A percentile compares a stretch with the other conserved stretches of the same genome.
Conservation (phyloP, 2,888 invertebrate genomes). For the Drosophila recens region DNA sequence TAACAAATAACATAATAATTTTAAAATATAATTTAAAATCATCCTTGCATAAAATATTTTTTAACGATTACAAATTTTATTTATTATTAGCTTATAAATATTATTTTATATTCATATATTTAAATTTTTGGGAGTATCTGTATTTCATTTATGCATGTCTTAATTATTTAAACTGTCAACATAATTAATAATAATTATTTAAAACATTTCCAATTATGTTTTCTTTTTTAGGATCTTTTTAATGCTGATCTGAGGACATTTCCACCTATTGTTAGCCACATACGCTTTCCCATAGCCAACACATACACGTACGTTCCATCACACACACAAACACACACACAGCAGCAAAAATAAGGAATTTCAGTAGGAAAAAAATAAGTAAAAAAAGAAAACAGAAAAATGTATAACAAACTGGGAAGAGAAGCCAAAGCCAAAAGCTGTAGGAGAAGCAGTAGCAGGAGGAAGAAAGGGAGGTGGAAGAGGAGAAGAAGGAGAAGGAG, state of each 20-base stretch:
- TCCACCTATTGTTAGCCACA: constrained; percentile 43
- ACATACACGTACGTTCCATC: constrained; percentile 3
- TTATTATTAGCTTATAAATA: no score
- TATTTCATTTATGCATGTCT: neutral
- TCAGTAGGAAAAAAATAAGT: constrained; percentile 44
- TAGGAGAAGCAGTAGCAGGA: neutral
- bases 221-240: neutral
- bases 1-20: no score
- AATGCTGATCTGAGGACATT: constrained; percentile 34
- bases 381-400: constrained; percentile 34
- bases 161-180: neutral
- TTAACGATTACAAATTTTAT: no score
- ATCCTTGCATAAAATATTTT: no score
- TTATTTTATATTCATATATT: neutral
- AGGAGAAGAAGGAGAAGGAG: neutral
- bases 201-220: constrained; percentile 5
- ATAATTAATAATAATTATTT: constrained; percentile 9
- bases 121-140: neutral
- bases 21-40: no score
- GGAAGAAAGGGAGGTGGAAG: neutral
- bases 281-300: constrained; percentile 19
- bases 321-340: neutral
- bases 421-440: constrained; percentile 65
- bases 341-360: constrained; percentile 44
- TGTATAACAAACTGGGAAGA: constrained; percentile 29